phyloP scores from a whole-genome alignment of 2,888 invertebrate genomes.

The Scaeva pyrastri region DNA sequence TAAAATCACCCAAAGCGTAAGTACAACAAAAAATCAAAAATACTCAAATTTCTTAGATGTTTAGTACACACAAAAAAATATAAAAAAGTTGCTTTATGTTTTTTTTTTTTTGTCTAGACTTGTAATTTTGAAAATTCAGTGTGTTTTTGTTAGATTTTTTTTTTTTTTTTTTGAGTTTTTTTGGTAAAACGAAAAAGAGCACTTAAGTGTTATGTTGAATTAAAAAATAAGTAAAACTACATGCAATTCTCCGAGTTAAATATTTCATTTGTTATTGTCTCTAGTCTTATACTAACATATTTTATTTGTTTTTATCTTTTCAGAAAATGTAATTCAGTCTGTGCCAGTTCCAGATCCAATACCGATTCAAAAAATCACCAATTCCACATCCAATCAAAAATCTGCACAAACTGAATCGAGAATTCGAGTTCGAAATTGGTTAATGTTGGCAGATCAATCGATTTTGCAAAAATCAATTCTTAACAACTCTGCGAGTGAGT shows the following conservation, averaged over 20 bases:
- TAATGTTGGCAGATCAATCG: constrained; percentile 83
- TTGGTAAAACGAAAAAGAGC: constrained; percentile 39
- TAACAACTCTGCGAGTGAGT: constrained; percentile 69
- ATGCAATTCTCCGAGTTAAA: neutral
- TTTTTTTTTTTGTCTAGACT: constrained; percentile 34
- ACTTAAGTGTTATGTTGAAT: neutral
- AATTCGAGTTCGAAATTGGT: constrained; percentile 83
- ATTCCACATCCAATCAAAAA: constrained; percentile 51
- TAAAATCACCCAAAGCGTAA: constrained; percentile 45
- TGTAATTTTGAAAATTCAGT: constrained; percentile 19
- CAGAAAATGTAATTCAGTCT: constrained; percentile 24
- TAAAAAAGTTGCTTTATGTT: constrained; percentile 19
- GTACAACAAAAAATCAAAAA: constrained; percentile 52
- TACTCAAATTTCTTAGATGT: constrained; percentile 20
- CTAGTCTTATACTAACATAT: constrained; percentile 46
- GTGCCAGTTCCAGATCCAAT: neutral
- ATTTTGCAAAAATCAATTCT: constrained; percentile 79
- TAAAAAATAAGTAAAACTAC: constrained; percentile 19
- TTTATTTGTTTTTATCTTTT: constrained; percentile 44
- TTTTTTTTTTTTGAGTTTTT: constrained; percentile 26
- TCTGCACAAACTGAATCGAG: constrained; percentile 80
- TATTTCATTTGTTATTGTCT: neutral
- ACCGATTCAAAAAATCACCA: constrained; percentile 28
- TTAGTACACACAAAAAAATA: constrained; percentile 10
- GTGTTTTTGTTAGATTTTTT: constrained; percentile 16